These are phyloP conservation scores for Ernsta delagoae DNA, from an alignment of 2,888 invertebrate species.

Conservation along the genomic window DNA sequence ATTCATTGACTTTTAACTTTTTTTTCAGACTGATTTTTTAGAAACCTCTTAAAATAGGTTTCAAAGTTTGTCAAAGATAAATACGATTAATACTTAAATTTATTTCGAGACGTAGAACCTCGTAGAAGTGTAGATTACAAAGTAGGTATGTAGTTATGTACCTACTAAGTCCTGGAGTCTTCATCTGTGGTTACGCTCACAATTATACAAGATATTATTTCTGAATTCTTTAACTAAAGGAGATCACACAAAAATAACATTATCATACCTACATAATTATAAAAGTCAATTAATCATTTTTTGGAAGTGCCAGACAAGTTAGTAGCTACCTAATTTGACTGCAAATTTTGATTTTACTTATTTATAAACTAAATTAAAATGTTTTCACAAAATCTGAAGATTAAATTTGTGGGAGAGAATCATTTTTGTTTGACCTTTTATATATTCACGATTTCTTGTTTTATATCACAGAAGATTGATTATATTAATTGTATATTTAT, in stretches of 20 bases:
- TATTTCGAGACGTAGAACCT: background rate
- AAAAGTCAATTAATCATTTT: background rate
- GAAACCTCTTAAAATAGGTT: too few species aligned
- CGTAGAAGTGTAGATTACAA: constrained; percentile 22
- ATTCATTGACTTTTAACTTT: too few species aligned
- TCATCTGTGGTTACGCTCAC: constrained; percentile 26
- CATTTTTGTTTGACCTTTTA: constrained; percentile 5
- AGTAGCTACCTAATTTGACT: too few species aligned
- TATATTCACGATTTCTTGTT: constrained; percentile 8
- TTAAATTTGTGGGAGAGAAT: constrained; percentile 9
- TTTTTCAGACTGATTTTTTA: too few species aligned
- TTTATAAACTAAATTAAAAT: too few species aligned
- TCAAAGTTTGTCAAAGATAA: too few species aligned
- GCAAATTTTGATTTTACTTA: too few species aligned
- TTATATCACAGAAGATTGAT: constrained; percentile 5
- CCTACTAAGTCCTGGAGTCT: constrained; percentile 2
- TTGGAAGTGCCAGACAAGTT: too few species aligned
- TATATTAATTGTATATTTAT: constrained; percentile 10
- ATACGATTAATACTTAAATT: too few species aligned
- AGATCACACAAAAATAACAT: constrained; percentile 24
- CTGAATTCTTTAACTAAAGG: constrained; percentile 25
- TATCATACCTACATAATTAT: too few species aligned
- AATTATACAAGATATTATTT: constrained; percentile 12
- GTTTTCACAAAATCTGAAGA: too few species aligned
- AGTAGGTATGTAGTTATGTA: background rate